Conservation (phyloP, 2,113 vertebrate species). For the Aegithalos caudatus region DNA sequence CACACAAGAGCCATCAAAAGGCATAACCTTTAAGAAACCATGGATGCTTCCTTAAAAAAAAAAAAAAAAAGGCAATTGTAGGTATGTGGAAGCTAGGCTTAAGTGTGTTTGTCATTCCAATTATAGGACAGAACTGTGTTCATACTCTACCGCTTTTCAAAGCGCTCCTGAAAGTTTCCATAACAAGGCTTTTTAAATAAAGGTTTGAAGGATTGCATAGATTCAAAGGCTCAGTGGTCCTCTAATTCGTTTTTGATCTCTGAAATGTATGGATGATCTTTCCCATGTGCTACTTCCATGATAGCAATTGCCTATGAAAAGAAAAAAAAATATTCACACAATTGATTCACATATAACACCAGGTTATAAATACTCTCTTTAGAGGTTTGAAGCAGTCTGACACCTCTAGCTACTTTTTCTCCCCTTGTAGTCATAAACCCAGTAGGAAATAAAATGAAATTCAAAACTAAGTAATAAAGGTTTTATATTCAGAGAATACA, state of each 20-base stretch:
- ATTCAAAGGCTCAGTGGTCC: slow-evolving; percentile 74
- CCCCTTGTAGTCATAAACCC: slow-evolving; percentile 68
- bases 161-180: slow-evolving; percentile 46
- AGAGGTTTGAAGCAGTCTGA: slow-evolving; percentile 66
- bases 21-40: slow-evolving; percentile 5
- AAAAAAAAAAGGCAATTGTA: not conserved
- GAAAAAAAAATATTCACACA: slow-evolving; percentile 44
- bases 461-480: slow-evolving; percentile 63
- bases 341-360: slow-evolving; percentile 67
- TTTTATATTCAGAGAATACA: slow-evolving; percentile 61
- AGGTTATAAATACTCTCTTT: slow-evolving; percentile 68
- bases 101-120: slow-evolving; percentile 64
- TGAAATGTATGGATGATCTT: slow-evolving; percentile 87
- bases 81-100: slow-evolving; percentile 10
- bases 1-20: not conserved
- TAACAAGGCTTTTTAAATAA: slow-evolving; percentile 63
- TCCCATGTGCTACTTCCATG: slow-evolving; percentile 94
- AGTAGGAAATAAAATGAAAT: slow-evolving; percentile 67
- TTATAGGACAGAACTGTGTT: slow-evolving; percentile 49
- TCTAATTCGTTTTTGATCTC: slow-evolving; percentile 87
- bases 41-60: not conserved
- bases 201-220: slow-evolving; percentile 53
- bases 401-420: slow-evolving; percentile 70
- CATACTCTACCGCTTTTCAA: slow-evolving; percentile 19
- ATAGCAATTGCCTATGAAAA: slow-evolving; percentile 85